A percentile compares a stretch with the other conserved stretches of the same genome.
Evolutionary conservation across 1,140 invertebrate genomes (phyloP).

Genomic region (Caenorhabditis inopinata): DNA sequence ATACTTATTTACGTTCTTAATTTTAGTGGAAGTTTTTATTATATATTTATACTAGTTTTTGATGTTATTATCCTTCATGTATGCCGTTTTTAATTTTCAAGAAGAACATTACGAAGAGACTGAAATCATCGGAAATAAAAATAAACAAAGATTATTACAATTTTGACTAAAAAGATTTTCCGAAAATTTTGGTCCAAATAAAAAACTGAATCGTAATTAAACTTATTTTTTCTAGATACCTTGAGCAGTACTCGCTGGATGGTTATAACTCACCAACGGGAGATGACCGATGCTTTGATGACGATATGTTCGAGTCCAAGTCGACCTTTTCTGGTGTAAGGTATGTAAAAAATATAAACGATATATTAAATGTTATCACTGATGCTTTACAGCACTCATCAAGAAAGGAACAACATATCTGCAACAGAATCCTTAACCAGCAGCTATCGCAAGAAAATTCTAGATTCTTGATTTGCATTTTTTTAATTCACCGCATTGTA

Average conservation of each 20-base stretch:
- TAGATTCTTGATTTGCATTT: background rate
- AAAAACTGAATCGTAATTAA: background rate
- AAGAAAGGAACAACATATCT: background rate
- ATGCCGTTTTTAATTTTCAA: too few relatives aligned
- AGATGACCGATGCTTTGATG: slow-evolving; percentile 18
- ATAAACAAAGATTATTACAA: too few relatives aligned
- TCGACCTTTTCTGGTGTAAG: slow-evolving; percentile 4
- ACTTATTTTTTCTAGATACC: slow-evolving; percentile 9
- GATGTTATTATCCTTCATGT: too few relatives aligned
- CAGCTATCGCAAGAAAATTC: background rate
- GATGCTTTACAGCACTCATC: slow-evolving; percentile 5
- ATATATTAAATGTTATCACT: background rate
- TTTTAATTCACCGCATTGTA: background rate
- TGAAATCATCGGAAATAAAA: too few relatives aligned
- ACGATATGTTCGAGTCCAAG: background rate
- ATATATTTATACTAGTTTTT: too few relatives aligned
- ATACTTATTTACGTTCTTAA: too few relatives aligned
- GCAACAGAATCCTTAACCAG: slow-evolving; percentile 8
- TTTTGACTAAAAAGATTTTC: slow-evolving; percentile 17
- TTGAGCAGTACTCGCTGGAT: slow-evolving; percentile 40
- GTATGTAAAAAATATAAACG: background rate
- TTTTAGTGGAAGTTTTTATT: too few relatives aligned
- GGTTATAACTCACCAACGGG: slow-evolving; percentile 33
- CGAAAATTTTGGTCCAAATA: background rate
- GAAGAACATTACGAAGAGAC: too few relatives aligned